Evolutionary conservation across 2,113 vertebrate genomes (phyloP).

Genomic region (Etheostoma spectabile): DNA sequence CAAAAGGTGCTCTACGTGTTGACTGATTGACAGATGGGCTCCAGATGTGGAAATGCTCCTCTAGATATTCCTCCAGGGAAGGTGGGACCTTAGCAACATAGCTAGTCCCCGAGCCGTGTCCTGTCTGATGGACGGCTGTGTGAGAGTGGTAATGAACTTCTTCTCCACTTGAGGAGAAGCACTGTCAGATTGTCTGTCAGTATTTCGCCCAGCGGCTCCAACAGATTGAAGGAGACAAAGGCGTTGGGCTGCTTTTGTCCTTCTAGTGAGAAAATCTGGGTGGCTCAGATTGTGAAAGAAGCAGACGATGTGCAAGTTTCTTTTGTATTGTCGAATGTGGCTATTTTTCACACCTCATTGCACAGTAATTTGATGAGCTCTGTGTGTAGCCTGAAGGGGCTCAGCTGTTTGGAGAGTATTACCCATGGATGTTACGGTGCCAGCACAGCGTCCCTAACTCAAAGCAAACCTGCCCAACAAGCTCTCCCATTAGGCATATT

Average conservation of each 20-base stretch:
- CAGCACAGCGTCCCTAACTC: constrained; percentile 22
- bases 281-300: constrained; percentile 32
- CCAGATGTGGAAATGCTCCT: constrained; percentile 31
- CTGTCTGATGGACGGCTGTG: constrained; percentile 17
- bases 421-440: constrained; percentile 29
- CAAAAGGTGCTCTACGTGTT: constrained; percentile 1
- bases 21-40: constrained; percentile 15
- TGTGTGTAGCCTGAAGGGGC: constrained; percentile 48
- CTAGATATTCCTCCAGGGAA: not conserved
- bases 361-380: constrained; percentile 57
- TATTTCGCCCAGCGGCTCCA: constrained; percentile 17
- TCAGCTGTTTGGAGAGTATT: constrained; percentile 50
- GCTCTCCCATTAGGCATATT: constrained; percentile 5
- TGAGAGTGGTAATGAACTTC: constrained; percentile 41
- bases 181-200: constrained; percentile 26
- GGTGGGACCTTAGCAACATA: not conserved
- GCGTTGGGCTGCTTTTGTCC: constrained; percentile 30
- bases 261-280: constrained; percentile 3
- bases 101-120: constrained; percentile 1
- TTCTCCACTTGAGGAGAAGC: constrained; percentile 9
- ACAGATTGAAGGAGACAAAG: constrained; percentile 15
- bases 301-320: constrained; percentile 11
- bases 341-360: constrained; percentile 57
- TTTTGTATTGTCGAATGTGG: constrained; percentile 34
- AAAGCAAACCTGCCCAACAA: constrained; percentile 24